Base-by-base conservation (phyloP, 2,113 vertebrate species). In the Podocnemis expansa region DNA sequence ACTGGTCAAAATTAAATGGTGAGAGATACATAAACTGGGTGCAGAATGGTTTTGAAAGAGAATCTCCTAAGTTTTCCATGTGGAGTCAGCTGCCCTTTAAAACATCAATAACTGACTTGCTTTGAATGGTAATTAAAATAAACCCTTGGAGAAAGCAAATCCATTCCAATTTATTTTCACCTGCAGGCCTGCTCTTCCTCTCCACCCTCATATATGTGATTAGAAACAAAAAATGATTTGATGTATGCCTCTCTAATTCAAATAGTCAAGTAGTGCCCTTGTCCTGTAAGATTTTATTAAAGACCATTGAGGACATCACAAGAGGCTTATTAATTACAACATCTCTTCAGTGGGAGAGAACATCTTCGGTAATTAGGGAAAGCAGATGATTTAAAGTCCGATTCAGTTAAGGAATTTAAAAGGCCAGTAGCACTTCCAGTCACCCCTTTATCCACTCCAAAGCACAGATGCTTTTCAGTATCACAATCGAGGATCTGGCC, bases 51-150 rank as follows among this genome's bases (percentile, higher is more conserved):
- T 63, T 63, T 19, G 29, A n/a, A 73, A 67, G 73, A 29, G 49
- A 75, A 41, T 52, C 38, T 29, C 2, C 2, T 29, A 27, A 12
- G 16, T 31, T 75, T 85, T 54, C 83, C 52, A 51, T 38, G 63
- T 38, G 21, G 14, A 8, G 10, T 73, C 73, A 85, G n/a, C 49
- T 75, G n/a, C 49, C 54, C 11, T 54, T 75, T 54, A 75, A 31
- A 41, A 19, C 82, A 43, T 12, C 55, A 83, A 54, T 43, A 90
- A 25, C 63, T 82, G 63, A 60, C 52, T 91, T 89, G 76, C 76
- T 96, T 94, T 93, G 83, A 92, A 94, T 94, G 45, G 80, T 85
- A 92, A 88, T 89, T 82, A 73, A 63, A 94, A 27, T 85, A 91
- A 91, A 92, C 82, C 19, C 16, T 17, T 55, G 85, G 82, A 78